phyloP scores from a whole-genome alignment of 2,113 vertebrate genomes.

The Pelecanus crispus region DNA sequence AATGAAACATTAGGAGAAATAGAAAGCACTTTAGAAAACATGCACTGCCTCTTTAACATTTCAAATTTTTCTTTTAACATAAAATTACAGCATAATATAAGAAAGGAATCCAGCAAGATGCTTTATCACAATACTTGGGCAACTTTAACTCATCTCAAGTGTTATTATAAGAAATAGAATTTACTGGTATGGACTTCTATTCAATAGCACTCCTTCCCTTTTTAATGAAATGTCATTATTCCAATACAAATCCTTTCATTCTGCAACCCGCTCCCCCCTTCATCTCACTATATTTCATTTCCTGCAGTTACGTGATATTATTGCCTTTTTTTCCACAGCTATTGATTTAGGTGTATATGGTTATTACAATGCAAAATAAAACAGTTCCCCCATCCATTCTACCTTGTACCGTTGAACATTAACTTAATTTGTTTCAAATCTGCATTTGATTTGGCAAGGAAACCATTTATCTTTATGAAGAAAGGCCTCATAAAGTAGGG shows the following conservation, averaged over 20 bases:
- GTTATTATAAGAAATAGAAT: slow-evolving; percentile 86
- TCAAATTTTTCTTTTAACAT: slow-evolving; percentile 68
- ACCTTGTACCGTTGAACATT: slow-evolving; percentile 86
- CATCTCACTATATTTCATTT: slow-evolving; percentile 87
- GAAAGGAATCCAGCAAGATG: slow-evolving; percentile 60
- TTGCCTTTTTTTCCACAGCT: slow-evolving; percentile 82
- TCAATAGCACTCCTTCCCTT: slow-evolving; percentile 76
- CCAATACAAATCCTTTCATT: slow-evolving; percentile 91
- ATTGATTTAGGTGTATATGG: slow-evolving; percentile 94
- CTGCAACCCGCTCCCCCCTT: slow-evolving; percentile 67
- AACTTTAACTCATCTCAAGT: slow-evolving; percentile 80
- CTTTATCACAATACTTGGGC: slow-evolving; percentile 76
- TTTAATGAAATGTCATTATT: slow-evolving; percentile 95
- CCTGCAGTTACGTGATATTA: slow-evolving; percentile 86
- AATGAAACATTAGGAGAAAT: slow-evolving; percentile 57
- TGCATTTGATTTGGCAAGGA: slow-evolving; percentile 90
- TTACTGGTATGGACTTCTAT: slow-evolving; percentile 81
- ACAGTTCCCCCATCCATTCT: slow-evolving; percentile 87
- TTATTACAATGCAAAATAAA: slow-evolving; percentile 94
- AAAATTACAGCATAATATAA: slow-evolving; percentile 69
- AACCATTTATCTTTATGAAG: slow-evolving; percentile 90
- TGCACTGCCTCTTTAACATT: slow-evolving; percentile 68
- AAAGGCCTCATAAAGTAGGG: slow-evolving; percentile 86
- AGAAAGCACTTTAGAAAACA: slow-evolving; percentile 56
- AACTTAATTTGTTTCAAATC: slow-evolving; percentile 89